These are phyloP conservation scores for Hyphantria cunea DNA, from an alignment of 1,140 invertebrate genomes.

Conservation along the genomic window DNA sequence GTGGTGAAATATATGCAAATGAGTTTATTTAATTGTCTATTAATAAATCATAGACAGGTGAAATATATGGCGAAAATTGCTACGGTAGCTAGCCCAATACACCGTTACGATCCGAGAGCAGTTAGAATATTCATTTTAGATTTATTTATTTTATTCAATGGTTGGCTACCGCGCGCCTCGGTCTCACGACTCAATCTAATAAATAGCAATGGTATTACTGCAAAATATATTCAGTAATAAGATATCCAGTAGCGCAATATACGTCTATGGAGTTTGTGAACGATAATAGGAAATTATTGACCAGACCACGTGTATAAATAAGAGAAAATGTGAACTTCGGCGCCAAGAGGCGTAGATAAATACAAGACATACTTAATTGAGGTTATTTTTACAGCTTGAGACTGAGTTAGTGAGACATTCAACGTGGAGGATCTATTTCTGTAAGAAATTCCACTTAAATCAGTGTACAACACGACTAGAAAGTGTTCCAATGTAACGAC, in stretches of 20 bases:
- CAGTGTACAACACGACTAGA: conserved; percentile 42
- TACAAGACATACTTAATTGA: conserved; percentile 1
- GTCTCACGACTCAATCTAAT: conserved; percentile 77
- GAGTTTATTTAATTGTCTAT: conserved; percentile 6
- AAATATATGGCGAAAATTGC: conserved; percentile 1
- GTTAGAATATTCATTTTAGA: conserved; percentile 7
- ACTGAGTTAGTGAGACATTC: conserved; percentile 12
- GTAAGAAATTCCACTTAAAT: conserved; percentile 39
- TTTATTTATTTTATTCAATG: conserved; percentile 60
- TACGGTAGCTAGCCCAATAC: conserved; percentile 21
- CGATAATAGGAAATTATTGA: conserved; percentile 63
- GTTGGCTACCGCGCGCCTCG: conserved; percentile 52
- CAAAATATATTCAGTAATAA: conserved; percentile 68
- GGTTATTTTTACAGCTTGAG: conserved; percentile 20
- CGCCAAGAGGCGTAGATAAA: conserved; percentile 5
- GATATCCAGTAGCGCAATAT: conserved; percentile 64
- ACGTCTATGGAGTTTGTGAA: conserved; percentile 41
- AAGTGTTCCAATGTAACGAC: conserved; percentile 50
- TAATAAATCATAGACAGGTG: conserved; percentile 18
- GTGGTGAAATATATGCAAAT: conserved; percentile 27
- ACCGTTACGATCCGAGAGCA: conserved; percentile 40
- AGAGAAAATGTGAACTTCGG: conserved; percentile 26
- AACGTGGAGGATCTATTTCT: conserved; percentile 28
- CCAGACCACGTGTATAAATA: conserved; percentile 31
- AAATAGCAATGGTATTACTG: conserved; percentile 68